Percentiles rank a stretch among this genome's conserved stretches.
phyloP scores from a whole-genome alignment of 2,888 invertebrate genomes.

The Nemotelus nigrinus region DNA sequence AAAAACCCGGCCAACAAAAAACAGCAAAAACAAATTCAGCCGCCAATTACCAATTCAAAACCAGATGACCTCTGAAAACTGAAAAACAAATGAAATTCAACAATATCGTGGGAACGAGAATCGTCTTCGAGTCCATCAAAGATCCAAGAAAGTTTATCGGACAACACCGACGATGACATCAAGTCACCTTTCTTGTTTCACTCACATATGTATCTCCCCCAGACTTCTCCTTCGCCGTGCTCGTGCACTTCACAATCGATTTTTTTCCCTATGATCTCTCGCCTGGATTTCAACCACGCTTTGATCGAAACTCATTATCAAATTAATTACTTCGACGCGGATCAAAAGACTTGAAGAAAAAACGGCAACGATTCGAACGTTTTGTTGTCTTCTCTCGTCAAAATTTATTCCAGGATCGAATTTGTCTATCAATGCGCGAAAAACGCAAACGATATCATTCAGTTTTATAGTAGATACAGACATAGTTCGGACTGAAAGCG shows the following conservation, averaged over 20 bases:
- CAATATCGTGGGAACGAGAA: constrained; percentile 18
- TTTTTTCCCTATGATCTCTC: neutral
- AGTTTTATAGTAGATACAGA: too few relatives aligned
- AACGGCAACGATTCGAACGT: neutral
- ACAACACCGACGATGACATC: neutral
- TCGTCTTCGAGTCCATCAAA: neutral
- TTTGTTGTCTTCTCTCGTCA: neutral
- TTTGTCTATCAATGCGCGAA: neutral
- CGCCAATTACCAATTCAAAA: constrained; percentile 13
- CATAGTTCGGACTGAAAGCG: too few relatives aligned
- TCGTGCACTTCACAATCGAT: neutral
- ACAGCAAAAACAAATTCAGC: neutral
- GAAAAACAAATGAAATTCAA: constrained; percentile 26
- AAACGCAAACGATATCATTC: neutral
- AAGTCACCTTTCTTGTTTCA: constrained; percentile 3
- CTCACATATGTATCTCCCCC: neutral
- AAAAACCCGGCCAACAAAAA: too few relatives aligned
- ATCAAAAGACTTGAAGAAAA: constrained; percentile 12
- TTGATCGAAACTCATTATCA: constrained; percentile 10
- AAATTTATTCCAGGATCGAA: neutral
- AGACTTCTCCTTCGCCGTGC: neutral
- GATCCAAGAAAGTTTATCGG: neutral
- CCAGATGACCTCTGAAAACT: constrained; percentile 25
- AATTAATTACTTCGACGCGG: constrained; percentile 13
- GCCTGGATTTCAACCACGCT: neutral